phyloP scores from a whole-genome alignment of 2,888 invertebrate species.

The Idaea straminata region DNA sequence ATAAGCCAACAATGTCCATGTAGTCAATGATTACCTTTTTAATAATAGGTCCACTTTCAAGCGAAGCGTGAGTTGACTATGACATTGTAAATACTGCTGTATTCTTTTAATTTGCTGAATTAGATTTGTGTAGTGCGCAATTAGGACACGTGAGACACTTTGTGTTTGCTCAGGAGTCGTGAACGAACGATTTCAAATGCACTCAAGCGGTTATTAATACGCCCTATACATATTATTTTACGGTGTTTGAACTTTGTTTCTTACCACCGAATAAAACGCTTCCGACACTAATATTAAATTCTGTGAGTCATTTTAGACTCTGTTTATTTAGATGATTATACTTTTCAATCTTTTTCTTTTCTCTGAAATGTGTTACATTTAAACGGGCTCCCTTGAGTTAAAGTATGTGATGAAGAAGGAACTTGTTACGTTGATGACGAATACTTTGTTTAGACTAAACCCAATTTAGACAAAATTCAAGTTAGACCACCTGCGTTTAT shows the following conservation, averaged over 20 bases:
- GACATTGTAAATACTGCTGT: slow-evolving; percentile 45
- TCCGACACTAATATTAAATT: not conserved
- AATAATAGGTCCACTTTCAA: slow-evolving; percentile 52
- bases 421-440: no score
- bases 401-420: no score
- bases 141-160: slow-evolving; percentile 68
- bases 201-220: slow-evolving; percentile 51
- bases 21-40: slow-evolving; percentile 51
- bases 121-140: slow-evolving; percentile 50
- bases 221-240: slow-evolving; percentile 51
- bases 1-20: slow-evolving; percentile 41
- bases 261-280: slow-evolving; percentile 23
- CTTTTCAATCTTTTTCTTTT: not conserved
- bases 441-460: no score
- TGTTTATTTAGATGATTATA: not conserved
- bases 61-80: slow-evolving; percentile 56
- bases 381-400: no score
- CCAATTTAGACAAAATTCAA: no score
- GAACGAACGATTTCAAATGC: slow-evolving; percentile 63
- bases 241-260: slow-evolving; percentile 46
- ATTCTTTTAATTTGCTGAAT: slow-evolving; percentile 54
- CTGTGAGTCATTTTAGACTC: not conserved
- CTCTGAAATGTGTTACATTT: no score
- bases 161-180: slow-evolving; percentile 71
- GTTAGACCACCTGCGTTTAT: no score